Evolutionary conservation across 2,113 vertebrate species (phyloP), one percentile per base, ranked within the genome.

Genomic region (Pogona vitticeps): DNA sequence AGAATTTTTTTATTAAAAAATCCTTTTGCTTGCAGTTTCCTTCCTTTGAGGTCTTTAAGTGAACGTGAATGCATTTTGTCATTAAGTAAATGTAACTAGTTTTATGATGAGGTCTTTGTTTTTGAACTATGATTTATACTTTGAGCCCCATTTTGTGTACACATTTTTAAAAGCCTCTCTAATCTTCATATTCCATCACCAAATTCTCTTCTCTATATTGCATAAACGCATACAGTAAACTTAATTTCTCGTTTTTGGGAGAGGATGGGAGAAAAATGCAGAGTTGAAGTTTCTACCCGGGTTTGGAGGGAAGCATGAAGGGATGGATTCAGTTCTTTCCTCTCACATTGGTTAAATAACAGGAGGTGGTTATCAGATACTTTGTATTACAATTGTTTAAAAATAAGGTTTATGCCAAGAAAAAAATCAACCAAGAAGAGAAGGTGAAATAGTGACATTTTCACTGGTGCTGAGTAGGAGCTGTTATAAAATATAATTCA

Each of bases 101-200:
- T 76, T 26, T 83, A 0, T 76, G 70, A 80, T 86, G 46, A 46
- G 12, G 58, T 26, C 73, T 87, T 76, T 52, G 33, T 52, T 71
- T 78, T 80, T 3, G 1, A 88, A 86, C 59, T n/a, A 18, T 61
- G 80, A 40, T 61, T 71, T 76, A 38, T 38, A 1, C 68, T 76
- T 52, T 59, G 88, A 86, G 82, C 0, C 59, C 2, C 59, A 26
- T 13, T 83, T 67, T 8, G 6, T 13, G 61, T n/a, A 82, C 52
- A 46, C 42, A 71, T 42, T 28, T 81, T 80, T 73, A 82, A 84
- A 89, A 36, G 42, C 42, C 65, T 85, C 70, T 85, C 42, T 38
- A 0, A 6, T 78, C 84, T 90, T 70, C 17, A 56, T 76, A 59
- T 42, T 23, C 42, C 12, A 58, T 42, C 73, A 21, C 10, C 9